A percentile compares a stretch with the other conserved stretches of the same genome.
Evolutionary conservation across 1,140 invertebrate species (phyloP).

Genomic region (Magallana angulata): DNA sequence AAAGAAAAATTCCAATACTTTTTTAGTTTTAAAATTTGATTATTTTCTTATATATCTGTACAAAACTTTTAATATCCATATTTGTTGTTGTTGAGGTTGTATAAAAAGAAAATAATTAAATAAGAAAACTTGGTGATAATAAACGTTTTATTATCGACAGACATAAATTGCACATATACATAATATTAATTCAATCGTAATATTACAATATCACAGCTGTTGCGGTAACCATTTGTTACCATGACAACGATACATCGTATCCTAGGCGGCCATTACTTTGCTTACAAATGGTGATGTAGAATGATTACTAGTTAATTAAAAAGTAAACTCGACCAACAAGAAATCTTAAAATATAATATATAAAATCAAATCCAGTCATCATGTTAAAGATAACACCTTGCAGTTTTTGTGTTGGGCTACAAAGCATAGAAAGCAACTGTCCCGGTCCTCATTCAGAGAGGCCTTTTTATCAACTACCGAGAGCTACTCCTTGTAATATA

Average conservation of each 20-base stretch:
- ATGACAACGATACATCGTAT: slow-evolving; percentile 23
- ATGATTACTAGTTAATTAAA: neutral
- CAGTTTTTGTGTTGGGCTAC: no score
- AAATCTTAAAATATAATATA: neutral
- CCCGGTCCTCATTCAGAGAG: no score
- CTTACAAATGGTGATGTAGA: neutral
- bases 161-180: slow-evolving; percentile 38
- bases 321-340: neutral
- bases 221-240: slow-evolving; percentile 22
- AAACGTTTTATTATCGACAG: slow-evolving; percentile 33
- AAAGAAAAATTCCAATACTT: no score
- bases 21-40: no score
- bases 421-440: no score
- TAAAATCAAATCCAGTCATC: neutral
- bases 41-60: no score
- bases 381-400: no score
- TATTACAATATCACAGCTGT: slow-evolving; percentile 38
- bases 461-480: no score
- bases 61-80: no score
- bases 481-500: no score
- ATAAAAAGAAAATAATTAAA: no score
- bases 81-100: no score
- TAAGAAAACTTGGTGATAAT: neutral
- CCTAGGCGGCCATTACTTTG: slow-evolving; percentile 14
- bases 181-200: slow-evolving; percentile 36